Conservation (phyloP, 2,888 invertebrate species). For the Calameuta pallipes region DNA sequence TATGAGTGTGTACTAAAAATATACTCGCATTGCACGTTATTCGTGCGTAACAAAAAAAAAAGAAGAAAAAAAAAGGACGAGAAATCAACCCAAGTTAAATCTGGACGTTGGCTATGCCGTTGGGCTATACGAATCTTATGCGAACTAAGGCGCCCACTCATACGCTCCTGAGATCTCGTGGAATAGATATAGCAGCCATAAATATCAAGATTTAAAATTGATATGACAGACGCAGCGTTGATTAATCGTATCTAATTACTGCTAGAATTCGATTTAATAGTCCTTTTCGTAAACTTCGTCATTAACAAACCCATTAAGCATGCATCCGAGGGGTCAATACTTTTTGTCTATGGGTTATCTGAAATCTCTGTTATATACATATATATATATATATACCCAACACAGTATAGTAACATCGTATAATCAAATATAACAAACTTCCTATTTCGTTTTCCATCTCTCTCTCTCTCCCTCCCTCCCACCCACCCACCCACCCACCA, state of each 20-base stretch:
- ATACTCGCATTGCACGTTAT: neutral
- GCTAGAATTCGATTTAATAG: neutral
- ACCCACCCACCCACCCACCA: neutral
- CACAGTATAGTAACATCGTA: neutral
- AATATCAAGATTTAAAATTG: neutral
- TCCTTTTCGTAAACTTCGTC: neutral
- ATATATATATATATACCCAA: neutral
- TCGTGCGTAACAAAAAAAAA: neutral
- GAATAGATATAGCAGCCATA: neutral
- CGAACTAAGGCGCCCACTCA: neutral
- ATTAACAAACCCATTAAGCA: neutral
- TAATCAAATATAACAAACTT: neutral
- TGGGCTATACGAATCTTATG: neutral
- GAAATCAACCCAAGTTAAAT: neutral
- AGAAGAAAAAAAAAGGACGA: neutral
- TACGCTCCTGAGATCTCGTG: neutral
- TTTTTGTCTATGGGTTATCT: neutral
- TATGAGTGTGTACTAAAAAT: neutral
- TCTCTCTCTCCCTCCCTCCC: conserved; percentile 5
- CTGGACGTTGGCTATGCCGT: neutral
- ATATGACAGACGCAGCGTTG: neutral
- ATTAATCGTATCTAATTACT: neutral
- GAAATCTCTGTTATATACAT: neutral
- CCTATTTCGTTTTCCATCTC: conserved; percentile 12
- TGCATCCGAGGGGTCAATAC: neutral